These are phyloP conservation scores for Stercorarius parasiticus DNA, from an alignment of 2,113 vertebrate species.

Conservation along the genomic window DNA sequence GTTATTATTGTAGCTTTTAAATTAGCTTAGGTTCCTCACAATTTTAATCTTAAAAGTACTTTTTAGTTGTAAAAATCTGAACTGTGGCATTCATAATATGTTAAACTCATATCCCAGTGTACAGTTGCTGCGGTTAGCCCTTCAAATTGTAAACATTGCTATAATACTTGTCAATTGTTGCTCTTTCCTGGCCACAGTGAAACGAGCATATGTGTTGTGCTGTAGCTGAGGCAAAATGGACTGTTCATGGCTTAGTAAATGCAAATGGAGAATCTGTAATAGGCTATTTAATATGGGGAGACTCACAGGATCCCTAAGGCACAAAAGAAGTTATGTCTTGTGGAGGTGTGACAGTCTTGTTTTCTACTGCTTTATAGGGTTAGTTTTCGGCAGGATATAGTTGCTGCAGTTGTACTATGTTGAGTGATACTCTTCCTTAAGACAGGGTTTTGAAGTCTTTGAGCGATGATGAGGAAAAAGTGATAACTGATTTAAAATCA, in stretches of 20 bases:
- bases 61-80: background rate
- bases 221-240: background rate
- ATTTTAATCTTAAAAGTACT: background rate
- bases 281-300: background rate
- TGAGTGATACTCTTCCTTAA: background rate
- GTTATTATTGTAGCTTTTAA: background rate
- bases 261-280: background rate
- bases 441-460: background rate
- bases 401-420: background rate
- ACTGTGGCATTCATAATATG: background rate
- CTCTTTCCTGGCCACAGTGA: background rate
- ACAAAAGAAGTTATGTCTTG: background rate
- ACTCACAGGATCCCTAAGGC: background rate
- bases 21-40: background rate
- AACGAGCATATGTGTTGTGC: fast-evolving
- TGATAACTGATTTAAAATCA: background rate
- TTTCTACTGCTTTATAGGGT: background rate
- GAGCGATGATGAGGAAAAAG: background rate
- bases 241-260: background rate
- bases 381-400: background rate
- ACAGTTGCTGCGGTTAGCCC: background rate
- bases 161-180: background rate
- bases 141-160: background rate
- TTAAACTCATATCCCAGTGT: background rate
- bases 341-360: background rate